A percentile compares a stretch with the other conserved stretches of the same genome.
phyloP scores from a whole-genome alignment of 2,888 invertebrate genomes.

The Helleia helle region DNA sequence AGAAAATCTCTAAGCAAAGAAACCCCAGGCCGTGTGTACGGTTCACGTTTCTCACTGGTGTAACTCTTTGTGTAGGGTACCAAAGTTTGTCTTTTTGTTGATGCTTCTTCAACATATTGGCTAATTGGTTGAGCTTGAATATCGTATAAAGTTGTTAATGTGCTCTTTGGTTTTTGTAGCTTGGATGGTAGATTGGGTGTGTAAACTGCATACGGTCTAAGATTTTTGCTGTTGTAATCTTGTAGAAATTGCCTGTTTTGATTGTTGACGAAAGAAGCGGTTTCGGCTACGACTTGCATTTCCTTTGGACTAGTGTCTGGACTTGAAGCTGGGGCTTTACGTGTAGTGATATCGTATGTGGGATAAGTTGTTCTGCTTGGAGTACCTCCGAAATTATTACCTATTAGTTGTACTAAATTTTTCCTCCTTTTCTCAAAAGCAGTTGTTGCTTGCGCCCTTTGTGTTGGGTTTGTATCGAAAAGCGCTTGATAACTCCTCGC shows the following conservation, averaged over 20 bases:
- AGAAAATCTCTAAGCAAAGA: conserved; percentile 51
- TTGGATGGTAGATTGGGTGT: conserved; percentile 44
- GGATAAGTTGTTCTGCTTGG: conserved; percentile 43
- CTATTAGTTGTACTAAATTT: conserved; percentile 54
- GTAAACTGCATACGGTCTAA: conserved; percentile 58
- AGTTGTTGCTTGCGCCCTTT: conserved; percentile 44
- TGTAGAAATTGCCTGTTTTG: conserved; percentile 60
- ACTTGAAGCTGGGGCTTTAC: conserved; percentile 40
- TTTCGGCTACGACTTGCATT: conserved; percentile 83
- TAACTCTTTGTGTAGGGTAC: conserved; percentile 58
- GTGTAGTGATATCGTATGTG: conserved; percentile 47
- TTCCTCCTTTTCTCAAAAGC: conserved; percentile 52
- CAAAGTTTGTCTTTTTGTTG: conserved; percentile 55
- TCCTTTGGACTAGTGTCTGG: conserved; percentile 70
- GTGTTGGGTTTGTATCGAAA: conserved; percentile 48
- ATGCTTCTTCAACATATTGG: conserved; percentile 29
- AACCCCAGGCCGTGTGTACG: conserved; percentile 63
- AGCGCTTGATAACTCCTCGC: conserved; percentile 50
- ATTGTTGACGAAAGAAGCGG: conserved; percentile 80
- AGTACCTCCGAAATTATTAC: conserved; percentile 46
- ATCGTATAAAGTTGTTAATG: conserved; percentile 60
- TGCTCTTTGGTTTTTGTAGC: conserved; percentile 39
- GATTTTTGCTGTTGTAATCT: conserved; percentile 52
- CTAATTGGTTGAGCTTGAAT: conserved; percentile 42
- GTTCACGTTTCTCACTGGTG: conserved; percentile 45